A percentile compares a stretch with the other conserved stretches of the same genome.
Evolutionary conservation across 2,888 invertebrate genomes (phyloP).

Genomic region (Parelbella ahira): DNA sequence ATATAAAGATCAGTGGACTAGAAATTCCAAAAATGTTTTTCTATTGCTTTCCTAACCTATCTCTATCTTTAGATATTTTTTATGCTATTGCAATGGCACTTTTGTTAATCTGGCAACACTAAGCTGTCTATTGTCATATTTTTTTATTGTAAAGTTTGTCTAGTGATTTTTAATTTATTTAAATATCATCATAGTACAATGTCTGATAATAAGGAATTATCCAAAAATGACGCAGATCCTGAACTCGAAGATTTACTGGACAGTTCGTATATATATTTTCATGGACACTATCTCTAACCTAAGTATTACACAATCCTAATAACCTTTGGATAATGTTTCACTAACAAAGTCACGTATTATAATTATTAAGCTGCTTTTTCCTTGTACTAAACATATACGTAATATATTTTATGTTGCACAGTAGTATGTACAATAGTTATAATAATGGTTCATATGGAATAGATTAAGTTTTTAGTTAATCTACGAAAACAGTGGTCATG

Average conservation of each 20-base stretch:
- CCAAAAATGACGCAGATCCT: conserved; percentile 75
- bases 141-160: conserved; percentile 3
- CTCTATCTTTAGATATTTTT: no score
- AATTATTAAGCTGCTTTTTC: no score
- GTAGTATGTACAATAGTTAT: no score
- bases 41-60: no score
- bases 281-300: conserved; percentile 55
- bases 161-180: conserved; percentile 1
- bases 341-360: no score
- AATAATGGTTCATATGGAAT: no score
- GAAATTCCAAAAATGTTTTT: no score
- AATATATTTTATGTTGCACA: background rate
- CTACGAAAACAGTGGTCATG: no score
- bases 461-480: no score
- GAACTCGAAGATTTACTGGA: conserved; percentile 88
- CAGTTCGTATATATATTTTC: conserved; percentile 79
- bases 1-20: no score
- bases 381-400: background rate
- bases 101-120: background rate
- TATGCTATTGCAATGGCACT: no score
- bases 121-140: conserved; percentile 3
- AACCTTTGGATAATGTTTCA: conserved; percentile 7
- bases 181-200: no score
- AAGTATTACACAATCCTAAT: conserved; percentile 34
- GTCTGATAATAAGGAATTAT: conserved; percentile 64